phyloP scores from a whole-genome alignment of 2,113 vertebrate species.

The Gavialis gangeticus region DNA sequence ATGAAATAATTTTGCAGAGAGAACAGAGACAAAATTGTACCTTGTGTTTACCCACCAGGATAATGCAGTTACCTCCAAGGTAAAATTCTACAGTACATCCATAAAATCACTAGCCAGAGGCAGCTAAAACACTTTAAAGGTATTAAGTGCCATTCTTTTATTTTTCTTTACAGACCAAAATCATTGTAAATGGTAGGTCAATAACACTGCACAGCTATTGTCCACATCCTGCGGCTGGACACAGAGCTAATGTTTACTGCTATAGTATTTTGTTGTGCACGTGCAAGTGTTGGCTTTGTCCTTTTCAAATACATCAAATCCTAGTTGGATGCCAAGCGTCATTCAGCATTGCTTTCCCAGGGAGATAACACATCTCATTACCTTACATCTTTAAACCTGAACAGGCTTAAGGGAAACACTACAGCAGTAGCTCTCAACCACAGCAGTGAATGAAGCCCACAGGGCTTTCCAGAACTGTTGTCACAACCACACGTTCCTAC shows the following conservation, averaged over 20 bases:
- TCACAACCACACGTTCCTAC: too few relatives aligned
- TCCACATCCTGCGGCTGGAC: background rate
- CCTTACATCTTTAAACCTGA: background rate
- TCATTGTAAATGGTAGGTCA: background rate
- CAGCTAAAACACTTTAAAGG: background rate
- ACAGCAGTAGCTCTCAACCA: background rate
- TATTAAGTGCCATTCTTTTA: background rate
- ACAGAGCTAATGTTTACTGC: background rate
- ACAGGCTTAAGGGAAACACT: background rate
- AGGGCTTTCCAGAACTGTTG: too few relatives aligned
- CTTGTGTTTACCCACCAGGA: background rate
- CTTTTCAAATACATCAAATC: fast-evolving
- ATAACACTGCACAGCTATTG: background rate
- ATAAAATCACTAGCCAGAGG: background rate
- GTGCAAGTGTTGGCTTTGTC: background rate
- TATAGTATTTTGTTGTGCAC: background rate
- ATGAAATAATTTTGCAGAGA: background rate
- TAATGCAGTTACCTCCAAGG: background rate
- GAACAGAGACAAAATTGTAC: background rate
- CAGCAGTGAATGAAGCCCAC: background rate
- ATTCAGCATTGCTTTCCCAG: background rate
- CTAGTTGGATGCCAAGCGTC: fast-evolving
- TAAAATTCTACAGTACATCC: background rate
- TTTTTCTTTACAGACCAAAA: background rate
- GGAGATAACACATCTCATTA: background rate